Conservation (phyloP, 2,888 invertebrate species). For the Himalopsyche tibetana region DNA sequence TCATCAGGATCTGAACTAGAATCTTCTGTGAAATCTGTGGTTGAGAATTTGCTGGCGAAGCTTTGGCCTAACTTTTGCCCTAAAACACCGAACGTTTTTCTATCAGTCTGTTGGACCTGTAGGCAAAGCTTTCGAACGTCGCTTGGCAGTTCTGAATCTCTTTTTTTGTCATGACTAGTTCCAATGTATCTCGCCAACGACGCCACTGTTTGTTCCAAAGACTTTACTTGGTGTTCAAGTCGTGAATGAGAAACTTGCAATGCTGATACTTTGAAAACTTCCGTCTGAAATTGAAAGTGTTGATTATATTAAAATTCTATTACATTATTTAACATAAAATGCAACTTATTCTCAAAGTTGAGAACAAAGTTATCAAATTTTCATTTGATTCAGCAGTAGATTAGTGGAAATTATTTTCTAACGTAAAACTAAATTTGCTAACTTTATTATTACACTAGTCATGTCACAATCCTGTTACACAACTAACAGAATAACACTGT, state of each 20-base stretch:
- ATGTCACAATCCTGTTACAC: too few species aligned
- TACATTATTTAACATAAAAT: not conserved
- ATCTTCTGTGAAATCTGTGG: slow-evolving; percentile 71
- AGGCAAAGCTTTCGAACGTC: slow-evolving; percentile 86
- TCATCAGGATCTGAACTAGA: slow-evolving; percentile 71
- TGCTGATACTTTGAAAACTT: slow-evolving; percentile 81
- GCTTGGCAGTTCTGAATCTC: slow-evolving; percentile 82
- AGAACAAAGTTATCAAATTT: too few species aligned
- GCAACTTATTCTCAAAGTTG: not conserved
- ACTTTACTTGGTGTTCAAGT: slow-evolving; percentile 84
- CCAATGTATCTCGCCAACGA: slow-evolving; percentile 85
- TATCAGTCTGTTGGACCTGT: slow-evolving; percentile 74
- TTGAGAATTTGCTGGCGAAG: slow-evolving; percentile 72
- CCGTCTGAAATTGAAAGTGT: slow-evolving; percentile 73
- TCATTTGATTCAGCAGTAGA: too few species aligned
- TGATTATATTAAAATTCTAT: not conserved
- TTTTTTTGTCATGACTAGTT: slow-evolving; percentile 80
- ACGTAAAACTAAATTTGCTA: too few species aligned
- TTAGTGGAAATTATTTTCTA: too few species aligned
- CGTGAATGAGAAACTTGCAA: slow-evolving; percentile 80
- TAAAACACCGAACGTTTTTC: slow-evolving; percentile 61
- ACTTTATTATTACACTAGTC: too few species aligned
- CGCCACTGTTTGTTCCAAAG: slow-evolving; percentile 84
- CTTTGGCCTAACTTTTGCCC: slow-evolving; percentile 64
- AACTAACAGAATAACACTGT: too few species aligned